These are phyloP conservation scores for Crenuchus spilurus DNA, from an alignment of 2,797 vertebrate genomes.

Conservation along the genomic window DNA sequence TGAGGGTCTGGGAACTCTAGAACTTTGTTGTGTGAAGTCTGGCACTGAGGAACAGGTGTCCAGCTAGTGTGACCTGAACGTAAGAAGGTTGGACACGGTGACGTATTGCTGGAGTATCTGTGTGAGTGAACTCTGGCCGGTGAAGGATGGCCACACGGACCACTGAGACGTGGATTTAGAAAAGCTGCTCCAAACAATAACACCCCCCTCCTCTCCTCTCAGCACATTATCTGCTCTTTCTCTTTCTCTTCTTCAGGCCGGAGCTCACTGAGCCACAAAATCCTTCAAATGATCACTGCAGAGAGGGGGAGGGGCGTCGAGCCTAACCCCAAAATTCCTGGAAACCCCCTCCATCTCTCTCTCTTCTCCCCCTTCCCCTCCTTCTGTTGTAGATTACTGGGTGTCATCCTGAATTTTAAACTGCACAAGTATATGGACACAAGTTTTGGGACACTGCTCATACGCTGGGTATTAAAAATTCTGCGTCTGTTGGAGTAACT, in stretches of 20 bases:
- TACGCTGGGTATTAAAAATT: too few species aligned
- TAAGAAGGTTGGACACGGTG: conserved; percentile 21
- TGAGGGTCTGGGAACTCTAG: not conserved
- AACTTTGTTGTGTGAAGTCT: not conserved
- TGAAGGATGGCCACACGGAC: conserved; percentile 38
- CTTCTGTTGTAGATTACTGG: too few species aligned
- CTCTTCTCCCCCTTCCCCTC: too few species aligned
- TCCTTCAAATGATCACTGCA: conserved; percentile 43
- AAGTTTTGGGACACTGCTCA: too few species aligned
- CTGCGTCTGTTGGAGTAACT: too few species aligned
- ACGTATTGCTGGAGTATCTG: conserved; percentile 34
- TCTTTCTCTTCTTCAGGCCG: conserved; percentile 41
- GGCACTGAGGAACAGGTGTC: conserved; percentile 20
- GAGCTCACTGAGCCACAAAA: conserved; percentile 53
- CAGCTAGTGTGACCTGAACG: conserved; percentile 7
- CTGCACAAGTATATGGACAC: too few species aligned
- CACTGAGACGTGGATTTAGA: conserved; percentile 48
- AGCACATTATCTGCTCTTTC: conserved; percentile 42
- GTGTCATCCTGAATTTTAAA: too few species aligned
- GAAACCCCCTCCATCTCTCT: conserved; percentile 15
- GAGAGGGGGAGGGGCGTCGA: conserved; percentile 28
- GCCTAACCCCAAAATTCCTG: conserved; percentile 6
- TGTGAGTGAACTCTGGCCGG: conserved; percentile 24
- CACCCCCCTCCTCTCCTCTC: conserved; percentile 13
- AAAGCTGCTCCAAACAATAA: conserved; percentile 54